phyloP scores from a whole-genome alignment of 2,888 invertebrate species.

The Troides oblongomaculatus region DNA sequence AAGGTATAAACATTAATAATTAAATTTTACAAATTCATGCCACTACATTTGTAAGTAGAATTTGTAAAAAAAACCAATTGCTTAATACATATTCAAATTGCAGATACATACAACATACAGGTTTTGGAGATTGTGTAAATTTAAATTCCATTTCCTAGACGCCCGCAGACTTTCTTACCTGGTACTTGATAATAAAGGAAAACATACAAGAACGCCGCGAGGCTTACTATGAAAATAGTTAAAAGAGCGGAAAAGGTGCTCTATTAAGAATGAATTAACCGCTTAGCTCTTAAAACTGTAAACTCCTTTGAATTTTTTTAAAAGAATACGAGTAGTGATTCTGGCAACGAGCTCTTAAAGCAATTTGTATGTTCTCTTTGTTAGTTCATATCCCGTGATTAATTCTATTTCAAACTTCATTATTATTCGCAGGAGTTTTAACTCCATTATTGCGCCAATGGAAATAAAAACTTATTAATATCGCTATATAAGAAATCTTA shows the following conservation, averaged over 20 bases:
- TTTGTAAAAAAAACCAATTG: not conserved
- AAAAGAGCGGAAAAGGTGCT: conserved; percentile 41
- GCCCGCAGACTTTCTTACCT: conserved; percentile 12
- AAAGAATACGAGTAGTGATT: conserved; percentile 50
- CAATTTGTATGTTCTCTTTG: conserved; percentile 41
- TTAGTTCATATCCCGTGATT: conserved; percentile 34
- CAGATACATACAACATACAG: not conserved
- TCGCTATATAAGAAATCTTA: conserved; percentile 55
- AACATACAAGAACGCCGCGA: conserved; percentile 34
- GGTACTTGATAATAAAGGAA: conserved; percentile 36
- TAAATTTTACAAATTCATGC: no score
- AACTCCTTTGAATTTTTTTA: conserved; percentile 63
- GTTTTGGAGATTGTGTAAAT: conserved; percentile 13
- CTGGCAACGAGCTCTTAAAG: conserved; percentile 48
- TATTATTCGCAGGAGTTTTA: conserved; percentile 30
- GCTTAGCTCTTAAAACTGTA: conserved; percentile 58
- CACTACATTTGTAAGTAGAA: no score
- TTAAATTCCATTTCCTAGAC: conserved; percentile 11
- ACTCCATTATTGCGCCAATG: conserved; percentile 32
- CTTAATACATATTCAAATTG: not conserved
- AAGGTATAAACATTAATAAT: no score
- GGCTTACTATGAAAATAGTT: conserved; percentile 38
- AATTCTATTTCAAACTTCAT: conserved; percentile 29
- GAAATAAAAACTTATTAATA: conserved; percentile 56
- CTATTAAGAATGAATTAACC: conserved; percentile 64